Percentiles rank a stretch among this genome's conserved stretches.
phyloP scores from a whole-genome alignment of 2,797 vertebrate species.

The Pantherophis vulpinus region DNA sequence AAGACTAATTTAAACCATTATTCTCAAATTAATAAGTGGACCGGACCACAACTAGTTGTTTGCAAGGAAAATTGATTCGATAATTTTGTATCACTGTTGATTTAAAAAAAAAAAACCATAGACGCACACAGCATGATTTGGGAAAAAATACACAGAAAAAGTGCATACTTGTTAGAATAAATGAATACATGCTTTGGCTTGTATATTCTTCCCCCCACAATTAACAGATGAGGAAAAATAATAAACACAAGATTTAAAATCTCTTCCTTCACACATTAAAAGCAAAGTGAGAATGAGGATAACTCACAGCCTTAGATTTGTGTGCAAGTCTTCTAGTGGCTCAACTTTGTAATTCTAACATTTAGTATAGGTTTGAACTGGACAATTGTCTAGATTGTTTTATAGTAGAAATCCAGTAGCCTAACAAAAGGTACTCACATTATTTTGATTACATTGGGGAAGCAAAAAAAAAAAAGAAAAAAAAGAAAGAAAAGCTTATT shows the following conservation, averaged over 20 bases:
- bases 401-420: constrained; percentile 1
- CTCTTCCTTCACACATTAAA: neutral
- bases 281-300: neutral
- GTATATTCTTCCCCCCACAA: neutral
- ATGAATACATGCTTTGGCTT: neutral
- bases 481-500: neutral
- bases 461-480: neutral
- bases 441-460: neutral
- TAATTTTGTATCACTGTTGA: neutral
- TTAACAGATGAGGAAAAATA: neutral
- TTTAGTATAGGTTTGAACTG: neutral
- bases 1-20: neutral
- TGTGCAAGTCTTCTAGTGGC: neutral
- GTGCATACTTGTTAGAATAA: neutral
- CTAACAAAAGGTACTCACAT: neutral
- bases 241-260: neutral
- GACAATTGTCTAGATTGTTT: neutral
- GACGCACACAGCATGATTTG: neutral
- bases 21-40: neutral
- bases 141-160: neutral
- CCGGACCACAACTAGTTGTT: neutral
- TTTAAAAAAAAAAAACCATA: neutral
- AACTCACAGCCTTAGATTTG: neutral
- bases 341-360: neutral
- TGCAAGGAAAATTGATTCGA: neutral